Percentiles rank a stretch among this genome's conserved stretches.
These are phyloP conservation scores for Keiferia lycopersicella DNA, from an alignment of 2,888 invertebrate genomes.

Conservation along the genomic window DNA sequence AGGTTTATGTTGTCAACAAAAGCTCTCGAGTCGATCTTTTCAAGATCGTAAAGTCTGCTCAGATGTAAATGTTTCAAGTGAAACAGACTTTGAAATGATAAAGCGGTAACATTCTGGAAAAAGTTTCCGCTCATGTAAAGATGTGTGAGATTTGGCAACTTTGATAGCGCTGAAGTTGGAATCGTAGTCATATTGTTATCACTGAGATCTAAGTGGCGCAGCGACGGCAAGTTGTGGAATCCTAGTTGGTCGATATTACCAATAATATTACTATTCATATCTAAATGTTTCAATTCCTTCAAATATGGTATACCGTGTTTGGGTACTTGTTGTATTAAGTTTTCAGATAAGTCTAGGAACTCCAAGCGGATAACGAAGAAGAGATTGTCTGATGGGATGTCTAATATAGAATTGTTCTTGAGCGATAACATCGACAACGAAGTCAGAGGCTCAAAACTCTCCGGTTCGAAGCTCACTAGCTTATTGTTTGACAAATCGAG, in stretches of 20 bases:
- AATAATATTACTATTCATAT: slow-evolving; percentile 89
- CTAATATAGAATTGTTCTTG: slow-evolving; percentile 89
- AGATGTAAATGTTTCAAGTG: slow-evolving; percentile 88
- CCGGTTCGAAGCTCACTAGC: slow-evolving; percentile 86
- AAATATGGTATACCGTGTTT: slow-evolving; percentile 87
- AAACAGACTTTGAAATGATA: slow-evolving; percentile 92
- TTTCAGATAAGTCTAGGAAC: slow-evolving; percentile 88
- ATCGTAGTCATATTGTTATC: slow-evolving; percentile 91
- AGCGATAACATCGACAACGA: slow-evolving; percentile 87
- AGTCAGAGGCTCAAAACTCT: slow-evolving; percentile 85
- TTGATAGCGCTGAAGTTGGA: slow-evolving; percentile 88
- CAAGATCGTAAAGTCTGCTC: slow-evolving; percentile 84
- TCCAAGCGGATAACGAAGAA: slow-evolving; percentile 85
- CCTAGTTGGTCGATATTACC: slow-evolving; percentile 86
- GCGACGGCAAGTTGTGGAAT: slow-evolving; percentile 86
- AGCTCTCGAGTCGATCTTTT: slow-evolving; percentile 87
- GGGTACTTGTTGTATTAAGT: slow-evolving; percentile 87
- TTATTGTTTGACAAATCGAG: slow-evolving; percentile 89
- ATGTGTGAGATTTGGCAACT: slow-evolving; percentile 87
- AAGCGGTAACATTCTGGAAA: slow-evolving; percentile 85
- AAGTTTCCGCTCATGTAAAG: slow-evolving; percentile 91
- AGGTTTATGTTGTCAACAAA: slow-evolving; percentile 93
- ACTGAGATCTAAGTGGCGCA: slow-evolving; percentile 88
- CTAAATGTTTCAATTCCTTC: slow-evolving; percentile 85
- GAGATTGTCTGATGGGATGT: slow-evolving; percentile 87